Evolutionary conservation across 2,113 vertebrate species (phyloP).

Genomic region (Heterocephalus glaber): DNA sequence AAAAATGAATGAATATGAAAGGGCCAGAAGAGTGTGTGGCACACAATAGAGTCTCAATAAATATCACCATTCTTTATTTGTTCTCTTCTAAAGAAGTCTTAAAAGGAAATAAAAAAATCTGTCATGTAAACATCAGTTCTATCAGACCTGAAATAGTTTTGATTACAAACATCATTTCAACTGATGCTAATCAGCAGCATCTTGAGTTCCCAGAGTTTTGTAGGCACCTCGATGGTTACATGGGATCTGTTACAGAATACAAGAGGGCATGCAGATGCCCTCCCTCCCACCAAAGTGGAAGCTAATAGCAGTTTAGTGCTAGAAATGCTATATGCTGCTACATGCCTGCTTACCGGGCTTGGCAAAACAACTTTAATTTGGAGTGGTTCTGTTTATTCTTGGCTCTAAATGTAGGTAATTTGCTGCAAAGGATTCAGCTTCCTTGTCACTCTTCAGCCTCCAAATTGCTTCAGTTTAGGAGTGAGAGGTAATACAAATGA

Average conservation of each 20-base stretch:
- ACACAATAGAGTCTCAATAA: not conserved
- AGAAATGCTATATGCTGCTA: not conserved
- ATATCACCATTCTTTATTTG: not conserved
- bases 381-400: not conserved
- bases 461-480: not conserved
- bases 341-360: not conserved
- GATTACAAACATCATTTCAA: not conserved
- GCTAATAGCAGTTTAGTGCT: not conserved
- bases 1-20: not conserved
- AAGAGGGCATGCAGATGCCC: not conserved
- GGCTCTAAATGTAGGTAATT: not conserved
- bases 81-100: not conserved
- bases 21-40: not conserved
- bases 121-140: not conserved
- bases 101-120: not conserved
- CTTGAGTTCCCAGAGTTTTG: not conserved
- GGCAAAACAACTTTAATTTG: not conserved
- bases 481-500: not conserved
- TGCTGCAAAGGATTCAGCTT: constrained; percentile 5
- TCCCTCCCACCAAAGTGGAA: too few relatives aligned
- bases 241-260: not conserved
- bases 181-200: not conserved
- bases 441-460: not conserved
- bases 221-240: not conserved
- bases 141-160: not conserved